Evolutionary conservation across 2,888 invertebrate species (phyloP).

Genomic region (Digitonthophagus gazella): DNA sequence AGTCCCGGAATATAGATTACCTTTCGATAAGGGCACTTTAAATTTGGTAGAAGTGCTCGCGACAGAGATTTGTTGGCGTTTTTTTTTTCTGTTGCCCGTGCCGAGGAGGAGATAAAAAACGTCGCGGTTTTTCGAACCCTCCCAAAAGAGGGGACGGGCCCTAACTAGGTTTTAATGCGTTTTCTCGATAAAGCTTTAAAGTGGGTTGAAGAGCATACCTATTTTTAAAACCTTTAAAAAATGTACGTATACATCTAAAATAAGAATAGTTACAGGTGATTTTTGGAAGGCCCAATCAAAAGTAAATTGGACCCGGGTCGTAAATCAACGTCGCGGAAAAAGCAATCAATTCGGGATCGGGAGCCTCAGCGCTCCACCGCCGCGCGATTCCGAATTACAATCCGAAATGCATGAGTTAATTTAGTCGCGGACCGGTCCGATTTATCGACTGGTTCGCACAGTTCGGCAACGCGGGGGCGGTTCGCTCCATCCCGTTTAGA

Average conservation of each 20-base stretch:
- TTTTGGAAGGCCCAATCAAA: background rate
- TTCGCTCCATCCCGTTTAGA: background rate
- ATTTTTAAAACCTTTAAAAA: background rate
- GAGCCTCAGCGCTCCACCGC: background rate
- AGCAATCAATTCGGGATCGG: background rate
- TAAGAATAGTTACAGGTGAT: no score
- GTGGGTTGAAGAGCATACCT: no score
- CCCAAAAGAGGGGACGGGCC: background rate
- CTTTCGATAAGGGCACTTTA: conserved; percentile 43
- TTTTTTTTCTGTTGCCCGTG: conserved; percentile 32
- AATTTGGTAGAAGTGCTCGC: conserved; percentile 42
- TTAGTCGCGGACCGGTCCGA: conserved; percentile 23
- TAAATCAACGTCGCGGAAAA: background rate
- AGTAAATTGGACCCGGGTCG: background rate
- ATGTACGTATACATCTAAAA: no score
- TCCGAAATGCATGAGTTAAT: conserved; percentile 29
- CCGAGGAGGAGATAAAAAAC: conserved; percentile 6
- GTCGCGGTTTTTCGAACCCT: conserved; percentile 12
- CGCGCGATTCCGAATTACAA: conserved; percentile 22
- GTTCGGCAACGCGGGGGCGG: conserved; percentile 22
- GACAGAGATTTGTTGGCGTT: conserved; percentile 40
- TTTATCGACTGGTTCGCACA: conserved; percentile 25
- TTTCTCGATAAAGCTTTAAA: background rate
- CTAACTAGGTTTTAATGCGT: background rate
- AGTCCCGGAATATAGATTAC: conserved; percentile 41